Evolutionary conservation across 2,888 invertebrate genomes (phyloP).

Genomic region (Dascillus cervinus): DNA sequence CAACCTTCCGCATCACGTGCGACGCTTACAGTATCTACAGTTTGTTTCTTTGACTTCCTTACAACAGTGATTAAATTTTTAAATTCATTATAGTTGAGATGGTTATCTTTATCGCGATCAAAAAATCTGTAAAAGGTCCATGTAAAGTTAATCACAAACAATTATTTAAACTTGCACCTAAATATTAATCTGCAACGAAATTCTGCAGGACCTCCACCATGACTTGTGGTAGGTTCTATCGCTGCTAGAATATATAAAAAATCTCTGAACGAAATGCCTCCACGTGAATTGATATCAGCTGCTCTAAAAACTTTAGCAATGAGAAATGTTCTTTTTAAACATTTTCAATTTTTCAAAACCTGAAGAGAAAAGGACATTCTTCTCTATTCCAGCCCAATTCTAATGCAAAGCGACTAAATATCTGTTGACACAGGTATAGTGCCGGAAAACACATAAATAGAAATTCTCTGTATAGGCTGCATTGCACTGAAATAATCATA

Average conservation of each 20-base stretch:
- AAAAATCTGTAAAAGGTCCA: slow-evolving; percentile 44
- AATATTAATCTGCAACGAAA: slow-evolving; percentile 64
- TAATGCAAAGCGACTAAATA: slow-evolving; percentile 49
- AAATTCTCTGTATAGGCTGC: slow-evolving; percentile 50
- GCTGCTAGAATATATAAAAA: slow-evolving; percentile 55
- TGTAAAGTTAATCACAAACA: not conserved
- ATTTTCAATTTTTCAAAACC: slow-evolving; percentile 31
- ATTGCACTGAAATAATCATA: slow-evolving; percentile 46
- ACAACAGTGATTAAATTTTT: slow-evolving; percentile 51
- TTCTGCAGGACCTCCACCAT: slow-evolving; percentile 57
- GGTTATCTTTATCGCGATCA: slow-evolving; percentile 47
- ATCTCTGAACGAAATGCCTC: slow-evolving; percentile 50
- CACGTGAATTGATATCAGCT: slow-evolving; percentile 47
- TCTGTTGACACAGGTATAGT: slow-evolving; percentile 48
- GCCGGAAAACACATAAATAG: slow-evolving; percentile 49
- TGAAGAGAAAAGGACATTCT: slow-evolving; percentile 43
- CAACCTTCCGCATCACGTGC: slow-evolving; percentile 45
- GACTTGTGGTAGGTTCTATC: slow-evolving; percentile 56
- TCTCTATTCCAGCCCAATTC: slow-evolving; percentile 49
- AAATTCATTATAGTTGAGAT: slow-evolving; percentile 52
- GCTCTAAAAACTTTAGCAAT: slow-evolving; percentile 38
- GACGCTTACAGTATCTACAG: slow-evolving; percentile 47
- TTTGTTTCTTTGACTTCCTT: slow-evolving; percentile 46
- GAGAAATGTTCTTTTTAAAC: not conserved
- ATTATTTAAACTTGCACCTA: slow-evolving; percentile 35